phyloP scores from a whole-genome alignment of 2,113 vertebrate genomes.

The Myrmecobius fasciatus region DNA sequence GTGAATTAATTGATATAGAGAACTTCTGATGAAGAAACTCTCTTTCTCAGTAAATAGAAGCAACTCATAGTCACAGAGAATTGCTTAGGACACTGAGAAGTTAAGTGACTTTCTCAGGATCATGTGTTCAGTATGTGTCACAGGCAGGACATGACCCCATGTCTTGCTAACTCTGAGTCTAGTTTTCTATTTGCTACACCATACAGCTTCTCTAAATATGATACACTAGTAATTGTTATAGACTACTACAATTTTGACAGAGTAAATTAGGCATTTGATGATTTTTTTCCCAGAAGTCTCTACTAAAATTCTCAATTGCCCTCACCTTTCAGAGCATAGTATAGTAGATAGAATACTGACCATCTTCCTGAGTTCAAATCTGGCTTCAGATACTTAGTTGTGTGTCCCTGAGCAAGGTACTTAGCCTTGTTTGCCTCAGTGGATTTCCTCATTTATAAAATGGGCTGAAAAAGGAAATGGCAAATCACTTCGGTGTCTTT shows the following conservation, averaged over 20 bases:
- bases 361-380: background rate
- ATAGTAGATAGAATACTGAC: background rate
- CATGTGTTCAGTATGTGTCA: background rate
- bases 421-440: background rate
- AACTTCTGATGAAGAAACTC: background rate
- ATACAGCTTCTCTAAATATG: background rate
- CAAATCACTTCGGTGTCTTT: background rate
- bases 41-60: background rate
- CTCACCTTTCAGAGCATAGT: background rate
- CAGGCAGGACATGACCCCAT: background rate
- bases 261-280: background rate
- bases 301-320: background rate
- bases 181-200: background rate
- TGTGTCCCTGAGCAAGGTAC: background rate
- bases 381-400: background rate
- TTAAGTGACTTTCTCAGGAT: background rate
- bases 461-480: background rate
- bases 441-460: background rate
- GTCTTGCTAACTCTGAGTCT: background rate
- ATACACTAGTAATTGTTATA: background rate
- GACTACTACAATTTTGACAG: background rate
- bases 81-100: background rate
- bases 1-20: background rate
- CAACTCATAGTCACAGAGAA: background rate
- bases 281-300: background rate